A percentile compares a stretch with the other conserved stretches of the same genome.
Evolutionary conservation across 2,797 vertebrate species (phyloP).

Genomic region (Chelon auratus): DNA sequence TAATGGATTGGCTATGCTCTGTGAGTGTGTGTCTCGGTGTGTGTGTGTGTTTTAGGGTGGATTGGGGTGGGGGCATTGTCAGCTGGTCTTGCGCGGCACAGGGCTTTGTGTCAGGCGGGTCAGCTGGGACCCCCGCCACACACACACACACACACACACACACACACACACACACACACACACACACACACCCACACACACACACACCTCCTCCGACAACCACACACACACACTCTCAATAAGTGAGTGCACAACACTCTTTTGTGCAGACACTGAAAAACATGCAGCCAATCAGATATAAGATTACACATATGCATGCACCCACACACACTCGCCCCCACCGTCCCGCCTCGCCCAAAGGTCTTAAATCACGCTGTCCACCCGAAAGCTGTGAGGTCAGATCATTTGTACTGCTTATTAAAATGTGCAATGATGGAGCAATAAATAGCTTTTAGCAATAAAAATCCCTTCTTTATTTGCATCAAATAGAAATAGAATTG

Average conservation of each 20-base stretch:
- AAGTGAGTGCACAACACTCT: conserved; percentile 39
- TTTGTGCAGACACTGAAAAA: conserved; percentile 61
- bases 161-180: conserved; percentile 16
- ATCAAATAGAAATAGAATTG: conserved; percentile 40
- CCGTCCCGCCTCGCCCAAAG: conserved; percentile 46
- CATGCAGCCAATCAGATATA: conserved; percentile 54
- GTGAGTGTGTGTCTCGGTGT: conserved; percentile 14
- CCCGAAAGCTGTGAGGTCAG: conserved; percentile 40
- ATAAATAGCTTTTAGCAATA: conserved; percentile 9
- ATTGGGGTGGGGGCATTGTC: conserved; percentile 44
- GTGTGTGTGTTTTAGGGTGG: background rate
- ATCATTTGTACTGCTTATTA: conserved; percentile 44
- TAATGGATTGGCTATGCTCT: conserved; percentile 83
- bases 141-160: background rate
- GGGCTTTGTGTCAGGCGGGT: conserved; percentile 76
- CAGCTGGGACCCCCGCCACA: conserved; percentile 63
- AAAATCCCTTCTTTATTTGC: conserved; percentile 24
- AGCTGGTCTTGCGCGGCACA: conserved; percentile 52
- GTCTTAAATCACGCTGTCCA: conserved; percentile 59
- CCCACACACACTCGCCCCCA: conserved; percentile 7
- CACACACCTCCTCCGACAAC: background rate
- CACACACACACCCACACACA: conserved; percentile 20
- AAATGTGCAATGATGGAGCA: conserved; percentile 26
- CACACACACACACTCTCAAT: conserved; percentile 24
- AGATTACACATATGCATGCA: conserved; percentile 46